Evolutionary conservation across 2,888 invertebrate genomes (phyloP).

Genomic region (Pandemis corylana): DNA sequence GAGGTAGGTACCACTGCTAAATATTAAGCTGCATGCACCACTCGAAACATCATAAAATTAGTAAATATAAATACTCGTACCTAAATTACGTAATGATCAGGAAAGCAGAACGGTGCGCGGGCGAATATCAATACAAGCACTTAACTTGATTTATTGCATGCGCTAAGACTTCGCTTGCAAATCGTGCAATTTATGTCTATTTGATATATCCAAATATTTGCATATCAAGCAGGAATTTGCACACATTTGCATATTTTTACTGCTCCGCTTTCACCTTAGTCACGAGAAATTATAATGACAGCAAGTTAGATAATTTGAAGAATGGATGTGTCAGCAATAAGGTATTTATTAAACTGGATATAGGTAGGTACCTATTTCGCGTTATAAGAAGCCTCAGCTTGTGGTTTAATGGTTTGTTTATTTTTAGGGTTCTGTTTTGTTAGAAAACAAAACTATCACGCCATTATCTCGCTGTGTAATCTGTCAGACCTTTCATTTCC

Average conservation of each 20-base stretch:
- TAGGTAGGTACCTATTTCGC: neutral
- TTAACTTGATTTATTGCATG: conserved; percentile 28
- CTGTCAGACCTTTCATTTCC: no score
- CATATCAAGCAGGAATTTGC: conserved; percentile 30
- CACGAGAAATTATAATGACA: conserved; percentile 20
- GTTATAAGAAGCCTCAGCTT: neutral
- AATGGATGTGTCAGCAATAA: neutral
- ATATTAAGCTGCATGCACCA: neutral
- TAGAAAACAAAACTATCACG: no score
- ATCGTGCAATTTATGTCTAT: conserved; percentile 4
- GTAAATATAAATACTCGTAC: neutral
- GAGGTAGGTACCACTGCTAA: neutral
- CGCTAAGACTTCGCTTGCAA: neutral
- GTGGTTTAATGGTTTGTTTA: neutral
- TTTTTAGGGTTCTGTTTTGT: neutral
- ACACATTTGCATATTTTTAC: conserved; percentile 31
- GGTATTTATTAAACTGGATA: neutral
- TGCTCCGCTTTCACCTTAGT: conserved; percentile 31
- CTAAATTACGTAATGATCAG: neutral
- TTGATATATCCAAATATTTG: conserved; percentile 12
- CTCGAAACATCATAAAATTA: neutral
- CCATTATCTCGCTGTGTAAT: no score
- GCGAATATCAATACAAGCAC: conserved; percentile 1
- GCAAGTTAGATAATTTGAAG: conserved; percentile 5
- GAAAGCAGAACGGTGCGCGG: neutral